Base-by-base conservation (phyloP, 2,888 invertebrate genomes). In the Coecobrya sp. region DNA sequence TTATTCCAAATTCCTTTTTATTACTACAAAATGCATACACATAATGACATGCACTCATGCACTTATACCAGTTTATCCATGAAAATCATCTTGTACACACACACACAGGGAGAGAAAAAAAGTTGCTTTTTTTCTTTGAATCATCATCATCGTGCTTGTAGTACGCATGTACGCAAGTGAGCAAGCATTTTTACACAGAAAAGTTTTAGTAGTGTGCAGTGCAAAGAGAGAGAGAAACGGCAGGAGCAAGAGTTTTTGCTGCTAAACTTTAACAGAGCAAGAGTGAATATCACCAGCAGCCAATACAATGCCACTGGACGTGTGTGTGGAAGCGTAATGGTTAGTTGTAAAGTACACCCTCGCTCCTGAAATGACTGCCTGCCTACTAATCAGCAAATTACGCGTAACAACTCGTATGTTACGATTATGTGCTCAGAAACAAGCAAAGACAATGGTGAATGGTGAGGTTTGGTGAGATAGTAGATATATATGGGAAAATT, bases 351-450 rank as follows among this genome's bases (percentile, higher is more conserved):
- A 87, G 62, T 89, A 89, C 89, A 81, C 89, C 82, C 89, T 88
- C 82, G 59, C 62, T 30, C 65, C 1, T 49, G 19, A 42, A 84
- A 62, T 81, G 81, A 27, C 36, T 65, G 62, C 65, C 84, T 45
- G 65, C 68, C 73, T 89, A 59, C 82, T 89, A 89, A 89, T 89
- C 52, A 89, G 89, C 89, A 84, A 89, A 89, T 84, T 89, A 89
- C 30, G 55, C 30, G 52, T 55, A 82, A 82, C 30, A 65, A 27
- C 59, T 62, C 45, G 62, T 62, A 59, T 59, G 59, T 42, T 73
- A 73, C 73, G 76, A 36, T 13, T 27, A 19, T 52, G 30, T 49
- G 25, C 42, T 25, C n/a, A 73, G 27, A 27, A 11, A 73, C 25
- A 45, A n/a, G 10, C 8, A 19, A 36, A 73, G 1, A 62, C 1